Base-by-base conservation (phyloP, 2,113 vertebrate species). In the Perca schrenkii region DNA sequence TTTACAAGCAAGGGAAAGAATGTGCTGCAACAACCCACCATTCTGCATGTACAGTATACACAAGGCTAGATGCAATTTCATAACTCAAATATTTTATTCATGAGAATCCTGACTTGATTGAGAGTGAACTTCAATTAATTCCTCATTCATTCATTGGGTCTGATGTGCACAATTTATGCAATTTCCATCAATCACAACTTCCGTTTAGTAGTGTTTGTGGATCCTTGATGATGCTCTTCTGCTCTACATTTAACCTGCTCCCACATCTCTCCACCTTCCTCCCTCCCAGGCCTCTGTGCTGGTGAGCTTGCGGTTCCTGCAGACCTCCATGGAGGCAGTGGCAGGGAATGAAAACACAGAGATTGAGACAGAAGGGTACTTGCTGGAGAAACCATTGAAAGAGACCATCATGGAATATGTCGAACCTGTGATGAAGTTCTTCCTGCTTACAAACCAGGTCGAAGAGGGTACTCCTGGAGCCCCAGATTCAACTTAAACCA, bases 261-360 rank as follows among this genome's bases (percentile, higher is more conserved):
- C 2, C 14, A 49, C 7, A 34, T 72, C 0, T 52, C 12, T 36
- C 62, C 25, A 4, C 31, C 25, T 52, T 68, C 25, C 73, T 63
- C 40, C 49, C 82, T 71, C 58, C 31, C 88, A 97, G 97, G 84
- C 60, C 50, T 90, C 93, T 17, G 96, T 96, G 84, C 89, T 97
- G 56, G 93, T 97, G n/a, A 96, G 96, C 83, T 84, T 97, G 71
- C 93, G 96, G n/a, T 96, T 96, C 86, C 93, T 97, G 63, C 96
- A 97, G 79, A 97, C 96, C 0, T 90, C 97, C 11, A 95, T 97
- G 94, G 96, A 97, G 56, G 96, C 95, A 16, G 89, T 96, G 4
- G 92, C 82, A 13, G 96, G 96, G 31, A 91, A 95, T 31, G 96
- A 96, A 61, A 95, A 97, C 73, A 91, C 84, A 11, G 95, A 96